Evolutionary conservation across 2,888 invertebrate species (phyloP), one percentile per base, ranked within the genome.

Genomic region (Sphaerophoria rueppellii): DNA sequence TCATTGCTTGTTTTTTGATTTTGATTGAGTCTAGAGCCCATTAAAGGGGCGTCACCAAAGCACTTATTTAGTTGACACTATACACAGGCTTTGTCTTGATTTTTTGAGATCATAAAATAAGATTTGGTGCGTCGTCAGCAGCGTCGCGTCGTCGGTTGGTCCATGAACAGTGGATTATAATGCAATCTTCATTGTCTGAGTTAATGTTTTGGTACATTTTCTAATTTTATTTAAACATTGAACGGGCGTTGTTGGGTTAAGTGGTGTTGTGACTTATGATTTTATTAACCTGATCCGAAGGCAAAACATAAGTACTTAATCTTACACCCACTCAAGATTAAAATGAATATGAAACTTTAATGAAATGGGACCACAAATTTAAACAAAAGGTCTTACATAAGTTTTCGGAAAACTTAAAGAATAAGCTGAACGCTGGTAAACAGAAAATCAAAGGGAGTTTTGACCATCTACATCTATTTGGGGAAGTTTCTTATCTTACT

Each of bases 61-160:
- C 81, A 85, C 73, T 81, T 77, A 37, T 67, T 54, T 40, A 35
- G 73, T 85, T 85, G 85, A 76, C 73, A 85, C 70, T 65, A 73
- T n/a, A 43, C 6, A 67, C 57, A 55, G 54, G 65, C 63, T 55
- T 74, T 72, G 58, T 57, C 67, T 60, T 78, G 14, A 74, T 12
- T 46, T 54, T 32, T 34, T 65, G 61, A 58, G 63, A 78, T 78
- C 76, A 61, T 69, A 76, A 52, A 74, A 50, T 55, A 43, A 54
- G 73, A 78, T 74, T 58, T 58, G 43, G 50, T 70, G 37, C 43
- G 58, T 67, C 24, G 24, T 24, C 24, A 2, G 24, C 24, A 24
- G 24, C 24, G 24, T 24, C 24, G 24, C 24, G 24, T 24, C 24
- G 24, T 24, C 16, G 58, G 24, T 57, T 57, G 40, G 43, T 55